Evolutionary conservation across 2,113 vertebrate genomes (phyloP).

Genomic region (Diadophis punctatus): DNA sequence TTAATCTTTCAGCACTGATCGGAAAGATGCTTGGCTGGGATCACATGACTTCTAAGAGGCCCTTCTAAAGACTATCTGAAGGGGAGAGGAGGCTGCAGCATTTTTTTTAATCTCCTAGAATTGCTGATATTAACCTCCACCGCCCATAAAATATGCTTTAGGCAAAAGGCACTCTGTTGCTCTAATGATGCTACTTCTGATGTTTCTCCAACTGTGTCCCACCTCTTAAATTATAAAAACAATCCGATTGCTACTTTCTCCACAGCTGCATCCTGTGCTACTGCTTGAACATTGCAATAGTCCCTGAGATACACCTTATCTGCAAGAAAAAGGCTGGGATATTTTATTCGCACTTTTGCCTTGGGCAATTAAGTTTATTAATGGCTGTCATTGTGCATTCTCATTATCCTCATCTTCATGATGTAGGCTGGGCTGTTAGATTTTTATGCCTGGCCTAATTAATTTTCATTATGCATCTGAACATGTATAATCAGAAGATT

Average conservation of each 20-base stretch:
- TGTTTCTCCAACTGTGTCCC: neutral
- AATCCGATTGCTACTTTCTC: no score
- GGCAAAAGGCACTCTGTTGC: neutral
- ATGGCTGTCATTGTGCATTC: slow-evolving; percentile 6
- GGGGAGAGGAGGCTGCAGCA: neutral
- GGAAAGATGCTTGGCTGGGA: neutral
- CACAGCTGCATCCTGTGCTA: neutral
- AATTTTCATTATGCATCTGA: slow-evolving; percentile 38
- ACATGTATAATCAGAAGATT: slow-evolving; percentile 40
- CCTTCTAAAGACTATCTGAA: neutral
- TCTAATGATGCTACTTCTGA: neutral
- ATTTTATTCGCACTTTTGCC: neutral
- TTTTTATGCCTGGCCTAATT: slow-evolving; percentile 24
- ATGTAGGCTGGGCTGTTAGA: neutral
- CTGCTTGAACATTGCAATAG: neutral
- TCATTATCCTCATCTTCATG: neutral
- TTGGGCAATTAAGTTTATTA: neutral
- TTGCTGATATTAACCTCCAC: neutral
- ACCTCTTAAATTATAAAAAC: neutral
- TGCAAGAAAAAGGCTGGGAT: neutral
- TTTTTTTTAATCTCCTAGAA: neutral
- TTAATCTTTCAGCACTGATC: neutral
- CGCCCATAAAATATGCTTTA: neutral
- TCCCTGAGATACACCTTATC: neutral
- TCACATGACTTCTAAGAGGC: neutral